A percentile compares a stretch with the other conserved stretches of the same genome.
These are phyloP conservation scores for Pristionchus fissidentatus DNA, from an alignment of 2,888 invertebrate species.

Conservation along the genomic window DNA sequence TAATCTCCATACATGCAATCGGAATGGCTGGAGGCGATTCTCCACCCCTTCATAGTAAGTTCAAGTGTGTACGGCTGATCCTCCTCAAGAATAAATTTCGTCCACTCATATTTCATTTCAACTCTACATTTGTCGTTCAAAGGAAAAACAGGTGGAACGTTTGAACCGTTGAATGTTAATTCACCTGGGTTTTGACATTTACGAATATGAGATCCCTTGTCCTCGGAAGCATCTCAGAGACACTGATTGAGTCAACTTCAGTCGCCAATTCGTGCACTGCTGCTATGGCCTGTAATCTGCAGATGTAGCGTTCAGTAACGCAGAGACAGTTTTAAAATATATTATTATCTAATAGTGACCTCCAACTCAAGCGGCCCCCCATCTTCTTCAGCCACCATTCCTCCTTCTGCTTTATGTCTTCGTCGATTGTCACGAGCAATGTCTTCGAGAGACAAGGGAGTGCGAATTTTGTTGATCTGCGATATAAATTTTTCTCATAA, in stretches of 20 bases:
- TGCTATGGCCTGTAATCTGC: constrained; percentile 81
- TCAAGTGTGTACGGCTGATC: constrained; percentile 83
- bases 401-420: constrained; percentile 63
- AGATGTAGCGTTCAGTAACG: neutral
- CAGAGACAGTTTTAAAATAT: no score
- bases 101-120: neutral
- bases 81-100: constrained; percentile 35
- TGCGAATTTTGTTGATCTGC: constrained; percentile 51
- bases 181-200: constrained; percentile 83
- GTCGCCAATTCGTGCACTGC: constrained; percentile 85
- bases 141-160: no score
- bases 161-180: constrained; percentile 77
- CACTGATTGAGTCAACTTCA: constrained; percentile 80
- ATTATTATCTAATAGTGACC: no score
- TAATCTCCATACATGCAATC: constrained; percentile 75
- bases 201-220: constrained; percentile 83
- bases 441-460: constrained; percentile 72
- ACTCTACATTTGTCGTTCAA: neutral
- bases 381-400: constrained; percentile 53
- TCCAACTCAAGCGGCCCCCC: constrained; percentile 76
- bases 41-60: constrained; percentile 80
- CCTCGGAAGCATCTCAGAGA: constrained; percentile 81
- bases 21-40: constrained; percentile 70
- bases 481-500: neutral
- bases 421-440: constrained; percentile 70